Percentiles rank a stretch among this genome's conserved stretches.
Conservation (phyloP, 2,888 invertebrate species). For the Drosophila falleni region DNA sequence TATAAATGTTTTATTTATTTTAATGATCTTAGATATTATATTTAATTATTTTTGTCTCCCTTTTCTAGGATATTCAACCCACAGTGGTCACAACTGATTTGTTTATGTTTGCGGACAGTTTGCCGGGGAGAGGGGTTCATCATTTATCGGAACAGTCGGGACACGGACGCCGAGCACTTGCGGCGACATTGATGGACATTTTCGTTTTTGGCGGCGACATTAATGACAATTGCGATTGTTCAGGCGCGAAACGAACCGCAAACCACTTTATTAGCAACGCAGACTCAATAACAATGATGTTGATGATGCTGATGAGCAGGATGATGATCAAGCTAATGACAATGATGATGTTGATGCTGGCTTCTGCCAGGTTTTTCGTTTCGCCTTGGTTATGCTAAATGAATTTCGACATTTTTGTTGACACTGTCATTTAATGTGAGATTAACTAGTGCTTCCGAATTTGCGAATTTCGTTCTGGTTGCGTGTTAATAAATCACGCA, state of each 20-base stretch:
- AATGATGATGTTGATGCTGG: slow-evolving; percentile 1
- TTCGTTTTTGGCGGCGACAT: slow-evolving; percentile 63
- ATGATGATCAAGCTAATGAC: slow-evolving; percentile 2
- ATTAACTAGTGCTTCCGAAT: slow-evolving; percentile 57
- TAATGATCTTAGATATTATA: not conserved
- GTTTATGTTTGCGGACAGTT: slow-evolving; percentile 14
- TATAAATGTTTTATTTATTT: not conserved
- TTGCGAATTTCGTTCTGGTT: slow-evolving; percentile 13
- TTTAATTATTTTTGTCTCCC: not conserved
- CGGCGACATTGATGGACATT: slow-evolving; percentile 72
- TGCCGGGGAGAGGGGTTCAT: slow-evolving; percentile 10
- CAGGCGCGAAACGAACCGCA: slow-evolving; percentile 63
- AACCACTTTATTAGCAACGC: slow-evolving; percentile 60
- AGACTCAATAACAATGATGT: not conserved
- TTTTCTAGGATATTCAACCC: not conserved
- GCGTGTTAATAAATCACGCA: slow-evolving; percentile 72
- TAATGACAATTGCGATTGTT: slow-evolving; percentile 72
- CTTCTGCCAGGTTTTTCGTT: slow-evolving; percentile 29
- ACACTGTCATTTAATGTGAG: slow-evolving; percentile 75
- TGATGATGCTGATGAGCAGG: slow-evolving; percentile 13
- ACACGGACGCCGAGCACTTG: slow-evolving; percentile 22
- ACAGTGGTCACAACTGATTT: slow-evolving; percentile 23
- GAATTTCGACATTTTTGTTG: slow-evolving; percentile 67
- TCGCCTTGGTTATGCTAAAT: slow-evolving; percentile 49
- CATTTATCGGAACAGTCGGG: slow-evolving; percentile 11